Percentiles rank a stretch among this genome's conserved stretches.
Evolutionary conservation across 2,888 invertebrate species (phyloP).

Genomic region (Torymus aiolomorphi): DNA sequence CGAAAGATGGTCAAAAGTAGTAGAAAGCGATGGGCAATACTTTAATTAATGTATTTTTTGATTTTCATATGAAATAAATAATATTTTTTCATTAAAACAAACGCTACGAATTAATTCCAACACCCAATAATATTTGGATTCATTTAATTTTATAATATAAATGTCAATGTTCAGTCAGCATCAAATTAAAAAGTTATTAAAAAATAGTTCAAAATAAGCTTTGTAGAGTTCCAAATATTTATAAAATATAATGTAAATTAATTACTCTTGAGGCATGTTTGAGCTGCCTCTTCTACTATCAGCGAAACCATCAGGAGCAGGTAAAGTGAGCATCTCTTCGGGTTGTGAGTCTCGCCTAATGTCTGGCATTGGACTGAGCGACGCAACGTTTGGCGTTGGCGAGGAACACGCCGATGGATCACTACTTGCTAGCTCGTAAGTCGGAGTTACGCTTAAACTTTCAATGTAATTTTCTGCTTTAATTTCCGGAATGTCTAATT

Average conservation of each 20-base stretch:
- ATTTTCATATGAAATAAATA: too few relatives aligned
- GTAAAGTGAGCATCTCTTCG: conserved; percentile 80
- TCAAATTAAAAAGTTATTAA: neutral
- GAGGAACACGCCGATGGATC: conserved; percentile 77
- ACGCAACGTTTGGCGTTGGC: conserved; percentile 78
- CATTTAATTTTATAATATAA: too few relatives aligned
- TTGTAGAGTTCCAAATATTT: too few relatives aligned
- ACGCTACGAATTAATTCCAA: too few relatives aligned
- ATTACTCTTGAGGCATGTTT: conserved; percentile 66
- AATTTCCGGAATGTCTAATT: conserved; percentile 62
- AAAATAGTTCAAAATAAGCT: neutral
- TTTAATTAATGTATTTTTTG: too few relatives aligned
- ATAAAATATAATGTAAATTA: neutral
- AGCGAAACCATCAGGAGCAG: conserved; percentile 89
- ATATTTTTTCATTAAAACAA: too few relatives aligned
- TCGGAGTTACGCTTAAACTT: conserved; percentile 70
- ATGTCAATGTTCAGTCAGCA: neutral
- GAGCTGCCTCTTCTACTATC: conserved; percentile 82
- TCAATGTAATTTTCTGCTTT: conserved; percentile 61
- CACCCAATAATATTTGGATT: too few relatives aligned
- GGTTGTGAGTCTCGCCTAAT: conserved; percentile 80
- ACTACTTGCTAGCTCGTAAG: conserved; percentile 71
- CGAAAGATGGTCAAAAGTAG: too few relatives aligned
- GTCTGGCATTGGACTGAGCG: conserved; percentile 83
- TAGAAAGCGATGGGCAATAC: too few relatives aligned